Evolutionary conservation across 2,888 invertebrate species (phyloP), one percentile per base, ranked within the genome.

Genomic region (Imbricaverruca yamaguchii): DNA sequence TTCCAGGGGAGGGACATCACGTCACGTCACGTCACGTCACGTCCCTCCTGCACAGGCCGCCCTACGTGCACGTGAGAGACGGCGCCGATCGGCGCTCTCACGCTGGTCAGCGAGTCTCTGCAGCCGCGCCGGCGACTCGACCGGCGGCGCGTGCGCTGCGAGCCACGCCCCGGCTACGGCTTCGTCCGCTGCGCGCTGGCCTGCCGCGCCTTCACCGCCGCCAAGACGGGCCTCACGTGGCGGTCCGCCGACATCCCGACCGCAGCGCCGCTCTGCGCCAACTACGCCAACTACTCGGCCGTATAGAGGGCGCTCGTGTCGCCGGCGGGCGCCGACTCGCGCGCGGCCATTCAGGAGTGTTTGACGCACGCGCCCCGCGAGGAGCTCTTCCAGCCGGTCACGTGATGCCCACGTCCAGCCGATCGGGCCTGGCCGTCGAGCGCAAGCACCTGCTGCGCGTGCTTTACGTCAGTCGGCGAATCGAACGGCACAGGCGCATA

Each of bases 241-340:
- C 69, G 69, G 10, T 25, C 39, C 39, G 15, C 69, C 39, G 69
- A 39, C 39, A 69, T 69, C 39, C 69, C 39, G 69, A 69, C 39
- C 25, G 15, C 23, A 15, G 69, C 69, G 15, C 39, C 69, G 15
- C 69, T 39, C 25, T 69, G 69, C 69, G 69, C 39, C 39, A 69
- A 15, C 69, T 69, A 15, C 12, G 69, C 69, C 69, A 69, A 69
- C 69, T 69, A 69, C 69, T 69, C 69, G 25, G 39, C 69, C 23
- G 39, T 69, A 7, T 39, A 69, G 69, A 69, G 39, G 69, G 69
- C 69, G 69, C 39, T 39, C 69, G 15, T 39, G 69, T 25, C 69
- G 39, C 10, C 69, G 10, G 69, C 12, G 4, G 69, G 13, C 15
- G 69, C 69, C 39, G 13, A 39, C 15, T 8, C 39, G 3, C 39